phyloP scores from a whole-genome alignment of 2,113 vertebrate species.

The Sapayoa aenigma region DNA sequence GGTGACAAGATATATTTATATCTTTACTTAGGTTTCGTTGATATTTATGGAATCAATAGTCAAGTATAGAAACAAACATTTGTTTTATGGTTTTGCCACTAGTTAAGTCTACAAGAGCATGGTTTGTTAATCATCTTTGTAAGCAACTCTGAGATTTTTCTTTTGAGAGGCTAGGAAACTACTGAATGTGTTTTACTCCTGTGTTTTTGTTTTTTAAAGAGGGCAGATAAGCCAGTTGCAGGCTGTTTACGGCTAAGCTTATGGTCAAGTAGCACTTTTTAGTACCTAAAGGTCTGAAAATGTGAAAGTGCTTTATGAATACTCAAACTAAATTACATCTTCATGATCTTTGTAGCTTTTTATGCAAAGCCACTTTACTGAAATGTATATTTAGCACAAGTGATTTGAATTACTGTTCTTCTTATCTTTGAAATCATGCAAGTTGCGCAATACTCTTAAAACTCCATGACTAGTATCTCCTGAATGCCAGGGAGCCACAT shows the following conservation, averaged over 20 bases:
- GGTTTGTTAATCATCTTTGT: background rate
- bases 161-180: background rate
- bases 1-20: background rate
- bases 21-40: background rate
- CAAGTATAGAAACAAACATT: background rate
- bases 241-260: background rate
- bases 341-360: background rate
- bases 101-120: background rate
- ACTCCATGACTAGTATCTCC: background rate
- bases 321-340: background rate
- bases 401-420: slow-evolving; percentile 14
- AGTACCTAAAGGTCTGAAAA: background rate
- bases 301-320: background rate
- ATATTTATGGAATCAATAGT: background rate
- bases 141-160: background rate
- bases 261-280: background rate
- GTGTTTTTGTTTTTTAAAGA: background rate
- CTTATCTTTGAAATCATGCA: background rate
- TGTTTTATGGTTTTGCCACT: background rate
- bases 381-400: background rate
- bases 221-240: background rate
- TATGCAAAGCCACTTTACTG: background rate
- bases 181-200: background rate
- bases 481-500: slow-evolving; percentile 8
- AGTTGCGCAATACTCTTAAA: background rate